Evolutionary conservation across 2,113 vertebrate genomes (phyloP).

Genomic region (Cacatua alba): DNA sequence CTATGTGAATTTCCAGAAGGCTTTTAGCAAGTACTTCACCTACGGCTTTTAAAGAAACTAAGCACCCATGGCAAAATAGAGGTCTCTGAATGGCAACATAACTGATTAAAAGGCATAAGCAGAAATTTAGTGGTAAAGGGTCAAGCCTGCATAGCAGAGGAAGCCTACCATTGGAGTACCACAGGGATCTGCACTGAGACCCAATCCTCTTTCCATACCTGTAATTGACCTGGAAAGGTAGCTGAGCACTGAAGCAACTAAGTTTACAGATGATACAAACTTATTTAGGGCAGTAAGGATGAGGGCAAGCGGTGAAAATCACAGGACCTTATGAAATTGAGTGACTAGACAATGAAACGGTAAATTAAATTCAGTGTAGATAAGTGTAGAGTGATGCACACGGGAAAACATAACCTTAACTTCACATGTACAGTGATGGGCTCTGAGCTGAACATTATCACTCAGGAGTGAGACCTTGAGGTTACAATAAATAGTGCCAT

Average conservation of each 20-base stretch:
- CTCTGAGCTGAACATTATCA: constrained; percentile 11
- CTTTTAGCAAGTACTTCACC: not conserved
- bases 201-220: not conserved
- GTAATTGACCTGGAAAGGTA: not conserved
- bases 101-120: not conserved
- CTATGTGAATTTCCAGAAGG: not conserved
- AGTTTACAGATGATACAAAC: not conserved
- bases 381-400: constrained; percentile 39
- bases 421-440: constrained; percentile 30
- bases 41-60: constrained; percentile 3
- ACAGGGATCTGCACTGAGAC: not conserved
- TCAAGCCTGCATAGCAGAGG: not conserved
- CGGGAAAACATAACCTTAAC: constrained; percentile 57
- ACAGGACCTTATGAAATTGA: constrained; percentile 46
- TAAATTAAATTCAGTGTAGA: constrained; percentile 47
- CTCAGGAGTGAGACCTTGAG: constrained; percentile 42
- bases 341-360: constrained; percentile 42
- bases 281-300: not conserved
- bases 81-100: not conserved
- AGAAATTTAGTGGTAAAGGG: not conserved
- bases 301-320: not conserved
- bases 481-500: constrained; percentile 50
- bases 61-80: not conserved
- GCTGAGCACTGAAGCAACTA: not conserved
- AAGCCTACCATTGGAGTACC: not conserved